A percentile compares a stretch with the other conserved stretches of the same genome.
Evolutionary conservation across 1,140 invertebrate genomes (phyloP).

Genomic region (Anastatus disparis): DNA sequence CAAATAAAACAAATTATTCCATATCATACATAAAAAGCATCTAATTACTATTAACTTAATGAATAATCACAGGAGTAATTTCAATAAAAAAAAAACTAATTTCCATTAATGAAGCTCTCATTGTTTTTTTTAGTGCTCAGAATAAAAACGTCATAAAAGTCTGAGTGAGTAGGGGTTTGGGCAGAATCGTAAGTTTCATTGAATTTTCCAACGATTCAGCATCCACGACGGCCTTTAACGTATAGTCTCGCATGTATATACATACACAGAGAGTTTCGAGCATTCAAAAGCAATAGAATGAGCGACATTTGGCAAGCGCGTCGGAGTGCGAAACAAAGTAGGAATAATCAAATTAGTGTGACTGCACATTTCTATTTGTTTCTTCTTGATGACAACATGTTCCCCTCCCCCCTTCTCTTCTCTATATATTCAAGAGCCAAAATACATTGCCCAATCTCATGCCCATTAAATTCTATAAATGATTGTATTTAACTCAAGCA

Average conservation of each 20-base stretch:
- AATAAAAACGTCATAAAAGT: constrained; percentile 33
- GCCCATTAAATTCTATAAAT: constrained; percentile 17
- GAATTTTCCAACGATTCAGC: not conserved
- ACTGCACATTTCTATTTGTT: constrained; percentile 31
- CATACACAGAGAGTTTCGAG: no score
- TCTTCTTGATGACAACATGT: constrained; percentile 16
- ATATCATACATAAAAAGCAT: no score
- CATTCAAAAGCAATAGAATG: constrained; percentile 40
- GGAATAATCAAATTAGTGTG: constrained; percentile 39
- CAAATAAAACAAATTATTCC: no score
- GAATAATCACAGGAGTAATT: no score
- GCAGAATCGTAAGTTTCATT: not conserved
- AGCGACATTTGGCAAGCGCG: constrained; percentile 17
- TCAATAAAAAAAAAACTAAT: not conserved
- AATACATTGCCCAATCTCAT: constrained; percentile 19
- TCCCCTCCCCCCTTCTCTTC: no score
- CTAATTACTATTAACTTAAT: no score
- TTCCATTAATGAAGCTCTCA: constrained; percentile 29
- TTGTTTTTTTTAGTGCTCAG: constrained; percentile 32
- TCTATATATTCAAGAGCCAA: no score
- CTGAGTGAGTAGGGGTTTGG: no score
- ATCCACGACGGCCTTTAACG: not conserved
- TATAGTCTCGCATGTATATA: no score
- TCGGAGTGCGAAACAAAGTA: constrained; percentile 5
- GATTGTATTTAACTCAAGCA: not conserved